Conservation (phyloP, 2,888 invertebrate genomes). For the Exocentrus adspersus region DNA sequence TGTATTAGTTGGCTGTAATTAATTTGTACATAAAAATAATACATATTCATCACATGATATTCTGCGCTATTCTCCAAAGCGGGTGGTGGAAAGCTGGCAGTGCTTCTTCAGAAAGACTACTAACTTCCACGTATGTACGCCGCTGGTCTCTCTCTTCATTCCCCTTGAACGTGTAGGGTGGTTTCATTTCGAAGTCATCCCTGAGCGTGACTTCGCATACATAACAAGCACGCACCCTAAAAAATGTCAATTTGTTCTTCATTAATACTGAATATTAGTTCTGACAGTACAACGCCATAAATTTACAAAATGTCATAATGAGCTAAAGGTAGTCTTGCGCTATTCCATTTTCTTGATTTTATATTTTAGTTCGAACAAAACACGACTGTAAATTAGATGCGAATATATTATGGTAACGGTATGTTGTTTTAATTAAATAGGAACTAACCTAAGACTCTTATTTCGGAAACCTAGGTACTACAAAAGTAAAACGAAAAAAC, state of each 20-base stretch:
- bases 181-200: conserved; percentile 29
- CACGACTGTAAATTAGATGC: conserved; percentile 19
- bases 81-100: conserved; percentile 30
- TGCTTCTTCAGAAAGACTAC: conserved; percentile 53
- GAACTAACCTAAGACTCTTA: no score
- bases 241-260: conserved; percentile 65
- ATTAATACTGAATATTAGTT: conserved; percentile 64
- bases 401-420: no score
- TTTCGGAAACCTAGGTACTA: no score
- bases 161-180: conserved; percentile 20
- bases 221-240: conserved; percentile 63
- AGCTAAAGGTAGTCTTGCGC: conserved; percentile 43
- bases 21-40: conserved; percentile 24
- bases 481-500: no score
- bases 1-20: conserved; percentile 11
- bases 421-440: no score
- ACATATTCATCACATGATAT: conserved; percentile 42
- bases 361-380: conserved; percentile 4
- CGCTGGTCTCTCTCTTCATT: conserved; percentile 40
- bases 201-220: conserved; percentile 63
- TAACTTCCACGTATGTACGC: conserved; percentile 52
- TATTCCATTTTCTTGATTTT: conserved; percentile 16
- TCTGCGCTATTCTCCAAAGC: conserved; percentile 30
- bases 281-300: conserved; percentile 57
- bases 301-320: conserved; percentile 52